These are phyloP conservation scores for Lamproptera curius DNA, from an alignment of 2,888 invertebrate genomes.

Conservation along the genomic window DNA sequence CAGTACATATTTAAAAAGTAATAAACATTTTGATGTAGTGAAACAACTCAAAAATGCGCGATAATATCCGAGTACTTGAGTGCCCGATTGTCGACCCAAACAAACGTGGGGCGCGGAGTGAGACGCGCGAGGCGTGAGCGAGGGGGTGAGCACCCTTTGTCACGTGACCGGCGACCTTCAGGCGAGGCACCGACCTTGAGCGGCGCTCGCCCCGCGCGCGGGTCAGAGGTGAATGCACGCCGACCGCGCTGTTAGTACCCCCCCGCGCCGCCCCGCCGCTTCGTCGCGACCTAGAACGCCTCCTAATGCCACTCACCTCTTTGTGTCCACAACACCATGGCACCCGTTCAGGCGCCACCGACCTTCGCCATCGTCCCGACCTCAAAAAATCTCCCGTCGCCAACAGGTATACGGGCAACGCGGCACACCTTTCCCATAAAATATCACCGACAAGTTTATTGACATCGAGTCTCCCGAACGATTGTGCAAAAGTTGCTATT, in stretches of 20 bases:
- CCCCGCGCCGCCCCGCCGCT: conserved; percentile 35
- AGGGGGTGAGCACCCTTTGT: conserved; percentile 61
- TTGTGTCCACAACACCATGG: conserved; percentile 52
- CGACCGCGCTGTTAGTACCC: conserved; percentile 41
- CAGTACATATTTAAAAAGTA: too few species aligned
- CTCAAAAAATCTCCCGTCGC: conserved; percentile 55
- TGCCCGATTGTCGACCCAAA: conserved; percentile 42
- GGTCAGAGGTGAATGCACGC: conserved; percentile 77
- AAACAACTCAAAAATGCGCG: too few species aligned
- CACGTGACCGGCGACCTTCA: conserved; percentile 75
- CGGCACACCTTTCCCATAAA: conserved; percentile 77
- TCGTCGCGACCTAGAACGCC: conserved; percentile 43
- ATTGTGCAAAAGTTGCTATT: conserved; percentile 61
- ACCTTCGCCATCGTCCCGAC: conserved; percentile 45
- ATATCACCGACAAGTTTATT: conserved; percentile 76
- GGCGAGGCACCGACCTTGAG: conserved; percentile 77
- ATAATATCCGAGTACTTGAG: conserved; percentile 34
- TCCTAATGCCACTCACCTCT: conserved; percentile 60
- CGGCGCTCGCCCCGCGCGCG: conserved; percentile 70
- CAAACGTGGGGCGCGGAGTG: conserved; percentile 36
- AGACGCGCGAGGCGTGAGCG: conserved; percentile 30
- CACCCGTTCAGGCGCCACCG: conserved; percentile 39
- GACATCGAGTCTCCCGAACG: conserved; percentile 69
- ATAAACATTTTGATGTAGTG: too few species aligned
- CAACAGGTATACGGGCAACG: conserved; percentile 68